Evolutionary conservation across 2,888 invertebrate species (phyloP).

Genomic region (Sphaerophoria rueppellii): DNA sequence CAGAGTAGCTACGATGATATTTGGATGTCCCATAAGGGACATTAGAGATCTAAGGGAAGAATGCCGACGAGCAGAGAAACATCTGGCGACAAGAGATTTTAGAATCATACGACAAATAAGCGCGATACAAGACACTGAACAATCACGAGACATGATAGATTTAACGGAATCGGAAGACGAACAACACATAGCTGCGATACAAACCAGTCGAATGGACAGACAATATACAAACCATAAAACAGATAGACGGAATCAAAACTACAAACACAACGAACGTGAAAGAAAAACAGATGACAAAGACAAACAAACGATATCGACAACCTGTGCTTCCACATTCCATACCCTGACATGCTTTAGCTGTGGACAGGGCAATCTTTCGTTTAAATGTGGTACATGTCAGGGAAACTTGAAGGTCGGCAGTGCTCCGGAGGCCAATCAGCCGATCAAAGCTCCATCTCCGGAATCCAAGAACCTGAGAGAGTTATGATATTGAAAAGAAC

Average conservation of each 20-base stretch:
- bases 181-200: neutral
- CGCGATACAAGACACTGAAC: neutral
- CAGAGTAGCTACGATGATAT: neutral
- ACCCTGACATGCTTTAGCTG: slow-evolving; percentile 5
- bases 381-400: neutral
- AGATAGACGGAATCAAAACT: neutral
- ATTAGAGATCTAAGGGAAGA: neutral
- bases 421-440: slow-evolving; percentile 1
- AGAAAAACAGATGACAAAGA: neutral
- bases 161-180: neutral
- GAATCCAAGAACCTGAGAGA: neutral
- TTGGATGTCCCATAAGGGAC: too few relatives aligned
- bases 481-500: neutral
- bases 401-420: slow-evolving; percentile 18
- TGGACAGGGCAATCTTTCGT: neutral
- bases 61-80: slow-evolving; percentile 8
- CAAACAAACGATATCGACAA: neutral
- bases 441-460: neutral
- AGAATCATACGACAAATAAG: neutral
- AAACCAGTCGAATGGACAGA: neutral
- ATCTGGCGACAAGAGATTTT: neutral
- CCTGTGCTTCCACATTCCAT: neutral
- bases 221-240: neutral
- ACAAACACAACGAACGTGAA: neutral
- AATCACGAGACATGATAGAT: neutral